Conservation (phyloP, 2,888 invertebrate species). For the Tanaodytes sp. region DNA sequence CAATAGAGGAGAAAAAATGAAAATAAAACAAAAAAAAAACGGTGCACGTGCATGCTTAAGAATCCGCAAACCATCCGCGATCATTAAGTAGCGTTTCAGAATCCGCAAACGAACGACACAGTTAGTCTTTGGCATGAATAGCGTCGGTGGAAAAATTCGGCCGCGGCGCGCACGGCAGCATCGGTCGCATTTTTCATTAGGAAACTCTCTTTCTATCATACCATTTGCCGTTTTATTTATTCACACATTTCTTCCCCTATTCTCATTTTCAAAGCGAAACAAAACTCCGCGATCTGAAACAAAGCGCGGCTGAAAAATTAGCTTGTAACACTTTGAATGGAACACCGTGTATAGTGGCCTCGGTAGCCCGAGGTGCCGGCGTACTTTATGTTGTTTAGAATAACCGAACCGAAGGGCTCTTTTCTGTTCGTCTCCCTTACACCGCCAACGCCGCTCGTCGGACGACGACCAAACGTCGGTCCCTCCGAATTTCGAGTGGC, state of each 20-base stretch:
- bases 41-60: too few relatives aligned
- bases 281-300: conserved; percentile 50
- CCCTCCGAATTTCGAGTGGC: conserved; percentile 39
- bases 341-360: conserved; percentile 56
- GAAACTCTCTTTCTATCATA: conserved; percentile 40
- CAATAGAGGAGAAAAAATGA: too few relatives aligned
- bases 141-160: conserved; percentile 6
- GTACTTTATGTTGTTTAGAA: conserved; percentile 72
- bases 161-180: neutral
- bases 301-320: conserved; percentile 48
- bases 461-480: conserved; percentile 32
- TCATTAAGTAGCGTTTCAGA: too few relatives aligned
- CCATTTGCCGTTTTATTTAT: conserved; percentile 47
- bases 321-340: conserved; percentile 52
- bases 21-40: too few relatives aligned
- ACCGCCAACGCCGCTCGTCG: conserved; percentile 39
- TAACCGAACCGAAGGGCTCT: conserved; percentile 68
- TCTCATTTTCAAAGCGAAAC: conserved; percentile 45
- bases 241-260: conserved; percentile 43
- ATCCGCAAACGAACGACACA: too few relatives aligned
- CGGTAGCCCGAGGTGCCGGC: conserved; percentile 65
- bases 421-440: conserved; percentile 55
- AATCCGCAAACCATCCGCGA: too few relatives aligned
- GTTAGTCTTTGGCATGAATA: conserved; percentile 17
- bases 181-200: conserved; percentile 27